Conservation (phyloP, 2,113 vertebrate genomes). For the Neopipo cinnamomea region DNA sequence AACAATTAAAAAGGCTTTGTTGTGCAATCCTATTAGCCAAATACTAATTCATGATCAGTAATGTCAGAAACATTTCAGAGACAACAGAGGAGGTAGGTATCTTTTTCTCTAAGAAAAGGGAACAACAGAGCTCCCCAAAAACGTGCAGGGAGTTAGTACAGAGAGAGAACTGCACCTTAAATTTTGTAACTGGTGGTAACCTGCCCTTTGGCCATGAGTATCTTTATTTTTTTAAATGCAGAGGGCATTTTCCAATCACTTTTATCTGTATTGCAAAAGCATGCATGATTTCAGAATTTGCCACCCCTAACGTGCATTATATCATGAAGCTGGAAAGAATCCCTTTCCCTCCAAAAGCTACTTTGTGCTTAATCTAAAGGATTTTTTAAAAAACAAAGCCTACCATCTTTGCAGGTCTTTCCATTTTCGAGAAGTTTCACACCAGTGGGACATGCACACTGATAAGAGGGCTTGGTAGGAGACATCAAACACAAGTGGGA, state of each 20-base stretch:
- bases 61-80: background rate
- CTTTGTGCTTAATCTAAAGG: background rate
- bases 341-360: background rate
- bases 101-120: background rate
- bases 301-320: accelerated
- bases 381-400: conserved; percentile 60
- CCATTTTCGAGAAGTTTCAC: conserved; percentile 90
- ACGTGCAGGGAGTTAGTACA: background rate
- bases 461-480: conserved; percentile 84
- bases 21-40: background rate
- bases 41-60: background rate
- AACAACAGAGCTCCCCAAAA: background rate
- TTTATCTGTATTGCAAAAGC: background rate
- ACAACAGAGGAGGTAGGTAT: background rate
- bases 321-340: background rate
- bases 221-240: background rate
- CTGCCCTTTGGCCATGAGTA: background rate
- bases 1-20: background rate
- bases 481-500: conserved; percentile 97
- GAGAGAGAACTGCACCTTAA: background rate
- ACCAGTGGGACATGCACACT: conserved; percentile 94
- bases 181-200: background rate
- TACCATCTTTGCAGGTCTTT: conserved; percentile 91
- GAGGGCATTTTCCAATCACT: background rate
- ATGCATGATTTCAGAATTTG: background rate